phyloP scores from a whole-genome alignment of 2,113 vertebrate genomes.

The Myotis yumanensis region DNA sequence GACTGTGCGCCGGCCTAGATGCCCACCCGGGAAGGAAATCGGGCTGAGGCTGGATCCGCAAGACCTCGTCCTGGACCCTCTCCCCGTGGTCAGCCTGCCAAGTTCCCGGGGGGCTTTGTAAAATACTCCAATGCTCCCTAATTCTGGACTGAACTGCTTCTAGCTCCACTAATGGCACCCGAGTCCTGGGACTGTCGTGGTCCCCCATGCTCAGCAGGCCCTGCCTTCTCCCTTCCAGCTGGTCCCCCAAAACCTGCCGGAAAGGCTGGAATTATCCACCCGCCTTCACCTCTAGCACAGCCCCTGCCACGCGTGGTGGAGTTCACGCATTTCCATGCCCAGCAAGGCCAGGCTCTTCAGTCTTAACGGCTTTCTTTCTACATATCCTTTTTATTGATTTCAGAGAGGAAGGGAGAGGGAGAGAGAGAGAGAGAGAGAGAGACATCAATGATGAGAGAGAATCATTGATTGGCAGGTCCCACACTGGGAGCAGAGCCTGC shows the following conservation, averaged over 20 bases:
- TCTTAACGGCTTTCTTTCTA: neutral
- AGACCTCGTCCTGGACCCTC: rapidly evolving
- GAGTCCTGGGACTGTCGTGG: neutral
- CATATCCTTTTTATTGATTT: no score
- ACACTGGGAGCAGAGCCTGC: no score
- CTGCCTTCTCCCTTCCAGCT: neutral
- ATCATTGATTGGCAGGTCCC: no score
- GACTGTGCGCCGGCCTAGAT: rapidly evolving
- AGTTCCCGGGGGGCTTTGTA: neutral
- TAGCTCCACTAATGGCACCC: no score
- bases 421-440: no score
- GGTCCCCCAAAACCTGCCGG: no score
- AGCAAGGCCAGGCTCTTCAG: neutral
- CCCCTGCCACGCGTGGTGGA: rapidly evolving
- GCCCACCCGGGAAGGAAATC: neutral
- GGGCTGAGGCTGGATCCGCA: neutral
- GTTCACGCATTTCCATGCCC: neutral
- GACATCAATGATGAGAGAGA: no score
- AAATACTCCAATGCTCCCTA: rapidly evolving
- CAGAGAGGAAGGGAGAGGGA: no score
- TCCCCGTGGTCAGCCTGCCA: no score
- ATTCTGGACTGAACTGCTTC: neutral
- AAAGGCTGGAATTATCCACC: neutral
- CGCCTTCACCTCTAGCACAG: neutral
- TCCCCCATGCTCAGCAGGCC: neutral